Conservation (phyloP, 2,113 vertebrate species). For the Lagopus leucura region DNA sequence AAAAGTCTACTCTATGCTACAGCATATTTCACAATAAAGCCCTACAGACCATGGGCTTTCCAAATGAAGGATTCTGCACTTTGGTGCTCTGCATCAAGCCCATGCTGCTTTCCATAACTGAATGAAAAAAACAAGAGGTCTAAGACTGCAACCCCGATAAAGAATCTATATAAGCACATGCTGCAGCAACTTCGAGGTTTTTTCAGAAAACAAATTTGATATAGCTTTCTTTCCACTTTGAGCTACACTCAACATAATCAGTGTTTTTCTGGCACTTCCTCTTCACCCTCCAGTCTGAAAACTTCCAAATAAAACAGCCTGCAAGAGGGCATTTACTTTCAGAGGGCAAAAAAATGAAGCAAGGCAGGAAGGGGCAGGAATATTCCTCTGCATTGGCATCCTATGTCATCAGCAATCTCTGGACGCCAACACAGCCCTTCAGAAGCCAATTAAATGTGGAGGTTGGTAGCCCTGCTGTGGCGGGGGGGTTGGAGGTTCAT, state of each 20-base stretch:
- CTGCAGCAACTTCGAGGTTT: background rate
- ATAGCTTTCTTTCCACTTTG: background rate
- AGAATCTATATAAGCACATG: background rate
- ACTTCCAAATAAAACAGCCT: background rate
- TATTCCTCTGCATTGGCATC: background rate
- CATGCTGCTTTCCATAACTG: fast-evolving
- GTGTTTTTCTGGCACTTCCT: background rate
- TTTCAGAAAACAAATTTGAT: fast-evolving
- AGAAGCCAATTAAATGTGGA: background rate
- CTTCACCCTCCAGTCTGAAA: fast-evolving
- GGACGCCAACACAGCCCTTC: background rate
- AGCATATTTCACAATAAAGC: background rate
- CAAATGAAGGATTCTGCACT: fast-evolving
- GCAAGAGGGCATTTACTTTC: background rate
- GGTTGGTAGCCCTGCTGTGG: no score
- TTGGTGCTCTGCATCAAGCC: background rate
- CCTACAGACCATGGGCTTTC: background rate
- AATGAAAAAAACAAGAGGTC: background rate
- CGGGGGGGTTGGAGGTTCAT: no score
- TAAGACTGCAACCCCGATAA: background rate
- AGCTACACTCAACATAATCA: background rate
- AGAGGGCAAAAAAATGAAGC: background rate
- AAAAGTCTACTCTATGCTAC: background rate
- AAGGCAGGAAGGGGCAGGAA: fast-evolving
- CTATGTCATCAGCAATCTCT: background rate